Evolutionary conservation across 2,797 vertebrate species (phyloP).

Genomic region (Myotis pilosus): DNA sequence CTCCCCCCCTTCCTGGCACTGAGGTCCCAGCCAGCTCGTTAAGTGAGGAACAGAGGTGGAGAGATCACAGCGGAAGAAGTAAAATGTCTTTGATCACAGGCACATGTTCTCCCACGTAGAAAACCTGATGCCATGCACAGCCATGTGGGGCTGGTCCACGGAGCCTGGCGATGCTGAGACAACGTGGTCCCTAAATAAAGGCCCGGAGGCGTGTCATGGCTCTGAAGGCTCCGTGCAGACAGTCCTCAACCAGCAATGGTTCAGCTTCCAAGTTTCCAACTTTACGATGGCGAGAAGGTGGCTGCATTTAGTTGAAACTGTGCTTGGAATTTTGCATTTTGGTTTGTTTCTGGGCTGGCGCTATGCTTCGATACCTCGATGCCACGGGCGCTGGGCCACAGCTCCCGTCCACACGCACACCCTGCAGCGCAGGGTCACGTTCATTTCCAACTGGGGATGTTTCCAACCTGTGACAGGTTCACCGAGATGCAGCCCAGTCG

Average conservation of each 20-base stretch:
- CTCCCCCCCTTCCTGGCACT: no score
- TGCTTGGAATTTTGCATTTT: neutral
- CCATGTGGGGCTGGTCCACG: neutral
- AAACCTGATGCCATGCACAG: neutral
- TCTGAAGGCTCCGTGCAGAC: neutral
- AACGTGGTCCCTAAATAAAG: neutral
- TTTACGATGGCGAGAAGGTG: neutral
- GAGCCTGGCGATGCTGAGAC: neutral
- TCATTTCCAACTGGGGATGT: neutral
- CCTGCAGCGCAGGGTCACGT: accelerated
- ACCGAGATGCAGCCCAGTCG: neutral
- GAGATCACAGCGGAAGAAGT: neutral
- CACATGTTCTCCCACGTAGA: neutral
- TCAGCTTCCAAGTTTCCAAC: neutral
- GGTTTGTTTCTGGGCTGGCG: neutral
- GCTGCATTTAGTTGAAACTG: neutral
- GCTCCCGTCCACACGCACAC: neutral
- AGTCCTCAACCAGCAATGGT: neutral
- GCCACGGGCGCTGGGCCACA: no score
- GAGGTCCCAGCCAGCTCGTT: no score
- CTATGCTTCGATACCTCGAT: neutral
- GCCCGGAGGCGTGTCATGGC: neutral
- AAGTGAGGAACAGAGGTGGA: no score
- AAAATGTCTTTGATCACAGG: no score
- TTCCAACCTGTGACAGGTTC: neutral